Evolutionary conservation across 2,113 vertebrate genomes (phyloP).

Genomic region (Sapajus apella): DNA sequence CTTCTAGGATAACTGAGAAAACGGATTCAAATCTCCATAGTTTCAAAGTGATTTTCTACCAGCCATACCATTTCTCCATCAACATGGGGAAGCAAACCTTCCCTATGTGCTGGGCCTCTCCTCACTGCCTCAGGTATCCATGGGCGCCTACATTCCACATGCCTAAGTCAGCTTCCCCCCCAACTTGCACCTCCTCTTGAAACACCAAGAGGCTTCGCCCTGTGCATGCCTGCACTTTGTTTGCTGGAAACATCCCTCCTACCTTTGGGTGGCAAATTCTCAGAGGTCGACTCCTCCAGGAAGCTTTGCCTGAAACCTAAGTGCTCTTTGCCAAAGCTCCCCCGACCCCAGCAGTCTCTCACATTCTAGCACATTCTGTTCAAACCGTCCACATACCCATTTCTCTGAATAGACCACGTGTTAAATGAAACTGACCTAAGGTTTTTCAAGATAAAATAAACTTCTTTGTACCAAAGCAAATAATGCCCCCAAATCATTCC

Average conservation of each 20-base stretch:
- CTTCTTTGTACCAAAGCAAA: slow-evolving; percentile 14
- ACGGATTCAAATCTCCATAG: not conserved
- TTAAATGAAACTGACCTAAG: not conserved
- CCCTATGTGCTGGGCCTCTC: not conserved
- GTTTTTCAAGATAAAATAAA: not conserved
- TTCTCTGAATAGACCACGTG: not conserved
- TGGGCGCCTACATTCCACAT: not conserved
- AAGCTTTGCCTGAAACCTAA: not conserved
- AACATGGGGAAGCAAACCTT: not conserved
- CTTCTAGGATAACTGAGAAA: not conserved
- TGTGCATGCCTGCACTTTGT: not conserved
- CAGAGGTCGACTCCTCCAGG: not conserved
- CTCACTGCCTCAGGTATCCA: not conserved
- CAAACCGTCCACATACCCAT: not conserved
- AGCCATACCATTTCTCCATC: not conserved
- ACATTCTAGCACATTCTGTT: not conserved
- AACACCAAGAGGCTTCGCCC: rapidly evolving
- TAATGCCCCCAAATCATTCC: not conserved
- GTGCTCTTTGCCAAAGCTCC: not conserved
- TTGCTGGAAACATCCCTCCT: not conserved
- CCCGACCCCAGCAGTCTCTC: not conserved
- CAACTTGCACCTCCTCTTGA: not conserved
- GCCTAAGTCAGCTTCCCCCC: not conserved
- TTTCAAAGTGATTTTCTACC: not conserved
- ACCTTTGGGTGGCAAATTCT: not conserved